Conservation (phyloP, 92 coral and sea anemone species). For the Zoanthus solanderi region DNA sequence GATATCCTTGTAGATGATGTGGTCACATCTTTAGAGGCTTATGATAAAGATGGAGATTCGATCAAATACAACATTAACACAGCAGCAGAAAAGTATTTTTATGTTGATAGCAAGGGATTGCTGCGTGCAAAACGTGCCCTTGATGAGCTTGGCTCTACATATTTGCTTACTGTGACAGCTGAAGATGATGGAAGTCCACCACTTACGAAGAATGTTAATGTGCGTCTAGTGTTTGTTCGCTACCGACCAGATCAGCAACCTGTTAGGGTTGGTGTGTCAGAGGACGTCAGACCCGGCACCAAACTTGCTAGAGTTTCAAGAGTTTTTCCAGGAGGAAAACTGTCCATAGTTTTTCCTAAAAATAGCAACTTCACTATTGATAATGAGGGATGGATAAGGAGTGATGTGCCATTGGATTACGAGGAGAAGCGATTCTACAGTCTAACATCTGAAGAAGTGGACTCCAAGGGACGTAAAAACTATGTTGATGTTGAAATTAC, state of each 20-base stretch:
- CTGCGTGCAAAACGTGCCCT: conserved; percentile 74
- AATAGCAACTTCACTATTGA: conserved; percentile 81
- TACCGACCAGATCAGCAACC: conserved; percentile 94
- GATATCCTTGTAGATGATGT: conserved; percentile 75
- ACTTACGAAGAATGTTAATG: conserved; percentile 60
- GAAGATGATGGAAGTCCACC: conserved; percentile 76
- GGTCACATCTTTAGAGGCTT: conserved; percentile 79
- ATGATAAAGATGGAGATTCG: conserved; percentile 76
- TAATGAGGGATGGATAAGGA: conserved; percentile 70
- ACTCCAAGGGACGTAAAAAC: conserved; percentile 72
- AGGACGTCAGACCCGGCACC: conserved; percentile 74
- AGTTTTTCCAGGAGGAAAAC: conserved; percentile 84
- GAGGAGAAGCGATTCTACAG: conserved; percentile 78
- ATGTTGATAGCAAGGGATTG: conserved; percentile 70
- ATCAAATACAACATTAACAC: conserved; percentile 62
- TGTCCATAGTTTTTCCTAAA: conserved; percentile 81
- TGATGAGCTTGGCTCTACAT: conserved; percentile 65
- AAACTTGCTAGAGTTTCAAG: conserved; percentile 80
- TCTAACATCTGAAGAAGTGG: conserved; percentile 81
- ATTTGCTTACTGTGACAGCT: conserved; percentile 63
- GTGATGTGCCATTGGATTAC: conserved; percentile 70
- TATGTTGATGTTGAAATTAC: conserved; percentile 80
- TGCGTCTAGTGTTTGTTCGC: conserved; percentile 75
- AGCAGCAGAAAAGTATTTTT: conserved; percentile 60
- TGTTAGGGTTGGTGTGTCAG: conserved; percentile 83